Evolutionary conservation across 2,113 vertebrate species (phyloP), one percentile per base, ranked within the genome.

Genomic region (Entomyzon cyanotis): DNA sequence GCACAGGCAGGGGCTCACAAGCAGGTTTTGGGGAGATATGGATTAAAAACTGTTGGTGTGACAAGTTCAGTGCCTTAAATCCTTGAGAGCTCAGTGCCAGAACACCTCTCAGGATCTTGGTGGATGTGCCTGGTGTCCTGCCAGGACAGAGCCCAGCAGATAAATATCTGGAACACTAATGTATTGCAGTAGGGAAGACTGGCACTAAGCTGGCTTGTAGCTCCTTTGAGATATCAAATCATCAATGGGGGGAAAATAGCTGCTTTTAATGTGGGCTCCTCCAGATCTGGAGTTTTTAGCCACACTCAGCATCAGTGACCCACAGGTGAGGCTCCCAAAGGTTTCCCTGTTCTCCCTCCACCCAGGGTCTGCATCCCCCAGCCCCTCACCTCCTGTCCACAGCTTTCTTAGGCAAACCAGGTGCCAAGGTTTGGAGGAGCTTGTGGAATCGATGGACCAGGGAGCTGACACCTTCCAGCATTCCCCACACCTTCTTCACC

Each of bases 401-500:
- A 0, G 27, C 35, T 75, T 8, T 78, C 22, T 23, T 70, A 4
- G 46, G 37, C 68, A 92, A 74, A 28, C 20, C 42, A 82, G 85
- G 79, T 71, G 90, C 68, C 64, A 63, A 2, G n/a, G 64, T n/a
- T 78, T 70, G 92, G 79, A 96, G 52, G 52, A 84, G 15, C 42
- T 74, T 49, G 68, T 86, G 90, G 50, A 94, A 28, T 18, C 6
- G 7, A n/a, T 65, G 90, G 10, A 33, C 28, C 25, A 62, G 21
- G 79, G 79, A 94, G 50, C 39, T 76, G 58, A 92, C 41, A 25
- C 68, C 76, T 84, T 92, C 89, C 73, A 97, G 75, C 90, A 95
- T 37, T 27, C 77, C 73, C 96, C 95, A 89, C 78, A 97, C 75
- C 59, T 90, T 95, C 87, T 68, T 81, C 88, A 96, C 21, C 85